Evolutionary conservation across 2,113 vertebrate genomes (phyloP), one percentile per base, ranked within the genome.

Genomic region (Clarias magur): DNA sequence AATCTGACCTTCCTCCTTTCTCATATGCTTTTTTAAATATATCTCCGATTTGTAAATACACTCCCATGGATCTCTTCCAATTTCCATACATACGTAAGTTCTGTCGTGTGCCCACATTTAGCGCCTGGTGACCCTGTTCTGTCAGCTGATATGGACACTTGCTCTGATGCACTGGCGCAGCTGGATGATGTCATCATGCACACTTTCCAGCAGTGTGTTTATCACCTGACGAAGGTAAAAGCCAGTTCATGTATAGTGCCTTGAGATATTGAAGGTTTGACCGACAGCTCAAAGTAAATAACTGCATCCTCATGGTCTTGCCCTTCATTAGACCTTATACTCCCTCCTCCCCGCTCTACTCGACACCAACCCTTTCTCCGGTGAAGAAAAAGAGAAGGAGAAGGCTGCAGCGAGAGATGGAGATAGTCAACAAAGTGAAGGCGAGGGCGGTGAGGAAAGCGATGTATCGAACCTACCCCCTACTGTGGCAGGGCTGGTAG

Each of bases 151-250:
- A 94, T 98, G 95, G 97, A 98, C 93, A 94, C 95, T 48, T 97
- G 97, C 88, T 97, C 97, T 3, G 97, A 98, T 85, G 97, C 97
- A n/a, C 94, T 97, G 93, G 96, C 95, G 3, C 96, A 96, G 91
- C 95, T 98, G 85, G 97, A 98, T 91, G 97, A 98, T 82, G 96
- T 98, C 92, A 98, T 98, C 86, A 98, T 98, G 97, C 97, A 97
- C 89, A 98, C 97, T 68, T 98, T 98, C 93, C 97, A 97, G 92
- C 97, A 97, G 93, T 97, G 97, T 83, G 97, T 98, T 67, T 98
- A 98, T 93, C 97, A 98, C 93, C 96, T 98, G 89, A 98, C 97
- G 86, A 98, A 98, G 96, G 97, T 97, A 65, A 90, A 90, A 82
- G 38, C 53, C 23, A 53, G 27, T 21, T 60, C n/a, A 63, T 48